Conservation (phyloP, 1,140 invertebrate genomes). For the Tetragnatha versicolor region DNA sequence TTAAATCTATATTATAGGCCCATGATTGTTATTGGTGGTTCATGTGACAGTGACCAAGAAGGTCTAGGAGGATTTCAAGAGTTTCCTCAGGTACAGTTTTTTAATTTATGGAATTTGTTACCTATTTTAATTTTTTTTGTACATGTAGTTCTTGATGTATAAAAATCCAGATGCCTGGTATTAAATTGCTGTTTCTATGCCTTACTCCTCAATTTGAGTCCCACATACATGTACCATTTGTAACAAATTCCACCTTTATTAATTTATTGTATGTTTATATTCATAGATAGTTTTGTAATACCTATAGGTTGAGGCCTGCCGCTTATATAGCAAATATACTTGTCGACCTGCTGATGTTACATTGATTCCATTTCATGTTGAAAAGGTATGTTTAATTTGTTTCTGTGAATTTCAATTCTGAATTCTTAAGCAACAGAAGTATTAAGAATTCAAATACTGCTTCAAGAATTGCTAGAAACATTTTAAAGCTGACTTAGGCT, state of each 20-base stretch:
- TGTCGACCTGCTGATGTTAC: constrained; percentile 81
- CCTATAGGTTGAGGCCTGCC: constrained; percentile 76
- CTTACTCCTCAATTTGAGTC: background rate
- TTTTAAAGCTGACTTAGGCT: too few relatives aligned
- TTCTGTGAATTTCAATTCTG: too few relatives aligned
- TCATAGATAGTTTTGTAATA: background rate
- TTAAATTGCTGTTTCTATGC: too few relatives aligned
- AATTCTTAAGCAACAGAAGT: too few relatives aligned
- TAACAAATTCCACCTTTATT: background rate
- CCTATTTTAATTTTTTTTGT: background rate
- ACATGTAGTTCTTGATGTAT: background rate
- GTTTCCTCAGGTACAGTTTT: constrained; percentile 77
- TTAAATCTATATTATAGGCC: constrained; percentile 70
- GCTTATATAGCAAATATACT: constrained; percentile 88
- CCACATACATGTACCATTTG: background rate
- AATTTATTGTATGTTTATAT: background rate
- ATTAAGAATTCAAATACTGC: too few relatives aligned
- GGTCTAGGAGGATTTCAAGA: constrained; percentile 95
- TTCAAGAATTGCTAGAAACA: too few relatives aligned
- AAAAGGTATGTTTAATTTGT: constrained; percentile 70
- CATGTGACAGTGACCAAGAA: constrained; percentile 89
- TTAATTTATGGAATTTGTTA: background rate
- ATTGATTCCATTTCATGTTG: constrained; percentile 88
- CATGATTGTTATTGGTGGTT: constrained; percentile 87
- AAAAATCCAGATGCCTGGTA: too few relatives aligned